Base-by-base conservation (phyloP, 1,140 invertebrate genomes). In the Helicoverpa zea region DNA sequence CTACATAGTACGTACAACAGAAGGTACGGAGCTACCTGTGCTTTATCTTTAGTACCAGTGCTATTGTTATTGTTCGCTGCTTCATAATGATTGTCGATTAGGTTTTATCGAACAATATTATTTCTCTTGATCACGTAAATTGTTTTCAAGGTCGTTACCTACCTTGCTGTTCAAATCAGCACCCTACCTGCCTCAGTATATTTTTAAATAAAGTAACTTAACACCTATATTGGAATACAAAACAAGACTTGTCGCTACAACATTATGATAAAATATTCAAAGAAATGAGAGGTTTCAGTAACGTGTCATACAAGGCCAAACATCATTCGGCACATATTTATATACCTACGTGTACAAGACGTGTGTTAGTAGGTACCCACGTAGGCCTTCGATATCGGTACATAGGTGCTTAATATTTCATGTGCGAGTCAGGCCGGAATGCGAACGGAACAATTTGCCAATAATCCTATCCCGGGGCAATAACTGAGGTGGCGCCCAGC, bases 391-490 rank as follows among this genome's bases (percentile, higher is more conserved):
- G 78, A 63, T 72, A 77, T 75, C 80, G 51, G 79, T 86, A 81
- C 76, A 80, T 83, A 85, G 86, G 82, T 86, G 83, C 85, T 91
- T 91, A 89, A 91, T 89, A 90, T 88, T 91, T 88, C 87, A 87
- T 82, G 86, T 87, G 85, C 85, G 86, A 86, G 54, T 83, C 81
- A 79, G 72, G 68, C 74, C 83, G 87, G 86, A 88, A 89, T 90
- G 88, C 83, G 88, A 88, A 83, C 85, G 86, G 86, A 91, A 91
- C 88, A 91, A 90, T 91, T 90, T 89, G 87, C 88, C 90, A 91
- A 91, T 91, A 91, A 91, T 91, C 87, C 87, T 87, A 87, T 87
- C 87, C 86, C 84, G 82, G 78, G 81, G 87, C 88, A 88, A 90
- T 91, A 90, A 89, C 89, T 82, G 86, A 88, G 84, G 86, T 91